Evolutionary conservation across 53 echinoderm and acorn worm genomes (phyloP).

Genomic region (Actinopyga echinites): DNA sequence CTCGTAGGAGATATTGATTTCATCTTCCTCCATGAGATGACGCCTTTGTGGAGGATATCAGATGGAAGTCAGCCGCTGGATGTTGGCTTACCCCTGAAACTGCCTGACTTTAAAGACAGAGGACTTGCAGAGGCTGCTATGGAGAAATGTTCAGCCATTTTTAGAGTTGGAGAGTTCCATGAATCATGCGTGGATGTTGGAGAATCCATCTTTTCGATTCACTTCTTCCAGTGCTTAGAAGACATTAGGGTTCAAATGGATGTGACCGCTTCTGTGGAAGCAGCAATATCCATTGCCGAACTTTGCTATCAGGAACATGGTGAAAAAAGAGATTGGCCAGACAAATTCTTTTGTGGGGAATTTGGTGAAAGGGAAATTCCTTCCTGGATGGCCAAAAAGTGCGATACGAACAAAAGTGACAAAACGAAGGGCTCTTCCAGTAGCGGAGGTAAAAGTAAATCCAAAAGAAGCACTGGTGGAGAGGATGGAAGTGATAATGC

Average conservation of each 20-base stretch:
- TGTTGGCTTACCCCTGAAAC: not conserved
- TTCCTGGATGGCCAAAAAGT: conserved; percentile 1
- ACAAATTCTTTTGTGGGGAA: conserved; percentile 3
- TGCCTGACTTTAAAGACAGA: not conserved
- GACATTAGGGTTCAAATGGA: not conserved
- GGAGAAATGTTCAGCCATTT: conserved; percentile 4
- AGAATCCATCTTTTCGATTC: not conserved
- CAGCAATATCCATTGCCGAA: not conserved
- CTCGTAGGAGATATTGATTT: conserved; percentile 50
- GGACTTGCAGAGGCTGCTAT: not conserved
- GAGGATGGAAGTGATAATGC: no score
- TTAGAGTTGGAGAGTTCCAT: not conserved
- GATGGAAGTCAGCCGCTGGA: not conserved
- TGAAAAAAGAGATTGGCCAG: not conserved
- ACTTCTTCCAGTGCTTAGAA: not conserved
- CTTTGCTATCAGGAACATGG: conserved; percentile 28
- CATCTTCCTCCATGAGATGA: not conserved
- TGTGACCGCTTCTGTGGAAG: not conserved
- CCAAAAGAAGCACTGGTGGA: no score
- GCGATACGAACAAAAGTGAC: not conserved
- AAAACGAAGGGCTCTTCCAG: no score
- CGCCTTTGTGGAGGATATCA: not conserved
- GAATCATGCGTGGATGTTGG: not conserved
- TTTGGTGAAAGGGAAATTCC: not conserved
- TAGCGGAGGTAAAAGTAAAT: no score